Conservation (phyloP, 2,797 vertebrate species). For the Percopsis omiscomaycus region DNA sequence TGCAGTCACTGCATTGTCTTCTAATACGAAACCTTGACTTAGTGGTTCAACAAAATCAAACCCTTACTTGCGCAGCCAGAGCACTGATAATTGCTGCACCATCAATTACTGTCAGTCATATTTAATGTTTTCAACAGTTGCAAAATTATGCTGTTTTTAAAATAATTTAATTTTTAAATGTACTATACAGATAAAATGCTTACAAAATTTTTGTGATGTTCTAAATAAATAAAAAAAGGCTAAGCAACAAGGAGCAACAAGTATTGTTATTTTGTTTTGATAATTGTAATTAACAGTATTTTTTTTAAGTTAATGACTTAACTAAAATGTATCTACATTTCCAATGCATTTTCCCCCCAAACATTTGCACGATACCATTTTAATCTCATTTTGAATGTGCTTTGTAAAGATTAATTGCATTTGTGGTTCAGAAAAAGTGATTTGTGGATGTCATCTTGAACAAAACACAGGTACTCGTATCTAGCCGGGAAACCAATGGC, state of each 20-base stretch:
- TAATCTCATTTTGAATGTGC: no score
- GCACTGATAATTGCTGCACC: conserved; percentile 50
- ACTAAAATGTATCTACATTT: no score
- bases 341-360: no score
- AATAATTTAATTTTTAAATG: conserved; percentile 83
- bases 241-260: conserved; percentile 39
- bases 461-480: no score
- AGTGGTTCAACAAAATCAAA: conserved; percentile 41
- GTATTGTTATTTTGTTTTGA: conserved; percentile 6
- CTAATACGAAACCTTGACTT: conserved; percentile 59
- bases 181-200: conserved; percentile 74
- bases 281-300: not conserved
- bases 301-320: not conserved
- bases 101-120: conserved; percentile 69
- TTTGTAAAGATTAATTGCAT: no score
- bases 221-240: conserved; percentile 72
- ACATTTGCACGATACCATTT: no score
- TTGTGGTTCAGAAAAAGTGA: no score
- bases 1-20: conserved; percentile 66
- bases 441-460: no score
- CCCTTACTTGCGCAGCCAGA: conserved; percentile 44
- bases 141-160: conserved; percentile 69
- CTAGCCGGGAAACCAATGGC: no score
- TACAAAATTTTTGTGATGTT: conserved; percentile 78
- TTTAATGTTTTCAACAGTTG: conserved; percentile 70